phyloP scores from a whole-genome alignment of 2,797 vertebrate species.

The Meda fulgida region DNA sequence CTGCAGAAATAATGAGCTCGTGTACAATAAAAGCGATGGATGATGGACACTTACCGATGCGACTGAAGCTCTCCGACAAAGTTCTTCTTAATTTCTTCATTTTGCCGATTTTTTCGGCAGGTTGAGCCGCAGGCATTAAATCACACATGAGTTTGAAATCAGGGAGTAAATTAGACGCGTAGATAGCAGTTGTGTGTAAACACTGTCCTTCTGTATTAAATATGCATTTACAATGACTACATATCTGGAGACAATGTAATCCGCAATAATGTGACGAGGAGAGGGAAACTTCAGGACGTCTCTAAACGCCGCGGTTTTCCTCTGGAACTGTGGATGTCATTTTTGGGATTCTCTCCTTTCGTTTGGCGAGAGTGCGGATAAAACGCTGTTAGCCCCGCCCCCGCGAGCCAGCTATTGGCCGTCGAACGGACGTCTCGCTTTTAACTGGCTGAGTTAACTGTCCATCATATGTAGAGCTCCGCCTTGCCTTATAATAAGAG shows the following conservation, averaged over 20 bases:
- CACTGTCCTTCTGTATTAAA: slow-evolving; percentile 48
- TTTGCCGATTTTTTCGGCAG: slow-evolving; percentile 86
- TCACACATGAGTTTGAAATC: slow-evolving; percentile 79
- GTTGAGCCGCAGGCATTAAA: slow-evolving; percentile 86
- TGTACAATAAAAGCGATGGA: neutral
- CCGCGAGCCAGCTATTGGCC: slow-evolving; percentile 64
- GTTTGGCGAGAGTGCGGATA: slow-evolving; percentile 46
- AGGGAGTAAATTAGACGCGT: slow-evolving; percentile 33
- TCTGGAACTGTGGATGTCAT: slow-evolving; percentile 74
- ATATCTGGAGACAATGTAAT: slow-evolving; percentile 47
- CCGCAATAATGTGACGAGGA: neutral
- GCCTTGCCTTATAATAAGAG: slow-evolving; percentile 39
- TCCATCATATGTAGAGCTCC: slow-evolving; percentile 58
- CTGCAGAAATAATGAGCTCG: neutral
- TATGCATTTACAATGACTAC: slow-evolving; percentile 40
- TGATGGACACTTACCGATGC: slow-evolving; percentile 83
- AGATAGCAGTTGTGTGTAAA: slow-evolving; percentile 64
- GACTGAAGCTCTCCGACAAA: slow-evolving; percentile 97
- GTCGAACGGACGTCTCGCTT: neutral
- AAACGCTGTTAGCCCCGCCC: slow-evolving; percentile 65
- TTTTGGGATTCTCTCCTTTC: slow-evolving; percentile 67
- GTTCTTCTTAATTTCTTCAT: slow-evolving; percentile 99
- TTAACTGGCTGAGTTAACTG: slow-evolving; percentile 53
- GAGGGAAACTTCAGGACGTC: slow-evolving; percentile 7
- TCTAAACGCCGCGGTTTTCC: slow-evolving; percentile 27